These are phyloP conservation scores for Acanthosepion esculentum DNA, from an alignment of 2,888 invertebrate species.

Conservation along the genomic window DNA sequence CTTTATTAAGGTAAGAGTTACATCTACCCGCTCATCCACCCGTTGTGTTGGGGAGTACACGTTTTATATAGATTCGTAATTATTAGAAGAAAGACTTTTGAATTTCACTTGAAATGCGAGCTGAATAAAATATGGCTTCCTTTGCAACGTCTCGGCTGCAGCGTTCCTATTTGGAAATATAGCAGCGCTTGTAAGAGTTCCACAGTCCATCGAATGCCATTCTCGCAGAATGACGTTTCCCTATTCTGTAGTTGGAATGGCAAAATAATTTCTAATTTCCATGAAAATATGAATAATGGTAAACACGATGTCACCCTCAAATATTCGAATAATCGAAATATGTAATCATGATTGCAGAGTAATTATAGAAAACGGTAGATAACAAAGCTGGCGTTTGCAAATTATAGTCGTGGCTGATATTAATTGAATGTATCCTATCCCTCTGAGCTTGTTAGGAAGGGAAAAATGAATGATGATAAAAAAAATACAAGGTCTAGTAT, in stretches of 20 bases:
- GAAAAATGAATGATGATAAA: background rate
- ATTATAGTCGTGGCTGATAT: background rate
- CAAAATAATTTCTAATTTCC: background rate
- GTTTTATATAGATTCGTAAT: background rate
- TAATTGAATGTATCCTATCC: background rate
- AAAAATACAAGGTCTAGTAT: background rate
- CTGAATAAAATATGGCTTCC: background rate
- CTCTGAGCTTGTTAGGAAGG: background rate
- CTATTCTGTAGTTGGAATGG: background rate
- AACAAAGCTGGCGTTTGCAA: background rate
- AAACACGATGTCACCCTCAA: background rate
- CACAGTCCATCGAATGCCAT: background rate
- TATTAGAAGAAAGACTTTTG: background rate
- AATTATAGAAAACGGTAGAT: no score
- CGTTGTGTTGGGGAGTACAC: background rate
- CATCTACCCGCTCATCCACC: background rate
- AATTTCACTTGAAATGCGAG: background rate
- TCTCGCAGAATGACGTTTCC: background rate
- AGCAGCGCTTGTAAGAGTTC: background rate
- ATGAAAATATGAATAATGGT: background rate
- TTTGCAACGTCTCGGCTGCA: background rate
- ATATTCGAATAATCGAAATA: conserved; percentile 13
- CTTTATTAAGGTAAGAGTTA: background rate
- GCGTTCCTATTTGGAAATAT: background rate
- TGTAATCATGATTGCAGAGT: background rate